Base-by-base conservation (phyloP, 2,888 invertebrate species). In the Malthinus flaveolus region DNA sequence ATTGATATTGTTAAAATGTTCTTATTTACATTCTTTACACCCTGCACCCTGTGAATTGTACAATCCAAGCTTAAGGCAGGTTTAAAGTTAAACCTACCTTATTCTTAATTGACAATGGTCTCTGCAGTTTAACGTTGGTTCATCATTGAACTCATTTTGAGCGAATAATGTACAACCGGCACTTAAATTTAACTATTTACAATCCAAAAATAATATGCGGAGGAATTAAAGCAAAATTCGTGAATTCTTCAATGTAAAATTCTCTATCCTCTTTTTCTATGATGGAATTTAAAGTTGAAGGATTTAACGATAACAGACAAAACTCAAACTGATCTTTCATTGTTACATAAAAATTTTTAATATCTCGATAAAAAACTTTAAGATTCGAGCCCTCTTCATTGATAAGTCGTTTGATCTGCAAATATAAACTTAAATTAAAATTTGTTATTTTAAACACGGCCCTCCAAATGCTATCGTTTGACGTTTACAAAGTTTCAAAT, bases 231-330 rank as follows among this genome's bases (percentile, higher is more conserved):
- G 15, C 7, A 12, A 48, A 54, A 12, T 54, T 36, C 7, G 7
- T 10, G 23, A 47, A 47, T n/a, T 54, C 48, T 33, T 54, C 31
- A 6, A 48, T 9, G 10, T 54, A 54, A 39, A 54, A 54, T 15
- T 47, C 37, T 8, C 36, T 13, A 12, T 54, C 47, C 15, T 39
- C 32, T 37, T 32, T 46, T 3, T 54, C 54, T 1, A 45, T 9
- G 8, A 9, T 6, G 6, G 39, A n/a, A 1, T 1, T 13, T 39
- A 47, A 36, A 34, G 36, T 54, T 1, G 32, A 32, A 1, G 54
- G 54, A 47, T 48, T 54, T 9, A 54, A 37, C 3, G 54, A 46
- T 10, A 54, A 23, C 1, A 54, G 15, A 3, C 54, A 54, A 8
- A 36, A 37, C 8, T 15, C 39, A 54, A 54, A 54, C 9, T 47